Evolutionary conservation across 2,113 vertebrate species (phyloP).

Genomic region (Trochalopteron elliotii): DNA sequence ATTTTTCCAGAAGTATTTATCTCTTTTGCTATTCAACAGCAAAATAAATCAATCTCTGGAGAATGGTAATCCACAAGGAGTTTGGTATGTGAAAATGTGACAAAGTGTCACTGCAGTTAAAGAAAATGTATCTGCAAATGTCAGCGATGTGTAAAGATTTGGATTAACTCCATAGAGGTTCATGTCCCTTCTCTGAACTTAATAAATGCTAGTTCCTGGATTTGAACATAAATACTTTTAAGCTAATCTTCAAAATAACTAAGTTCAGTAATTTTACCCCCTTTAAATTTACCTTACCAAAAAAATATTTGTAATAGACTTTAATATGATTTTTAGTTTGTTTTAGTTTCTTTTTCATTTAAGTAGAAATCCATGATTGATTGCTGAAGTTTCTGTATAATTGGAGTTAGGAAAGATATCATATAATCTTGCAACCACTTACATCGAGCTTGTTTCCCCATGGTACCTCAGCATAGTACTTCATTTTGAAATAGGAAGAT

Average conservation of each 20-base stretch:
- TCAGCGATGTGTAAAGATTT: neutral
- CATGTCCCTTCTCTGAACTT: neutral
- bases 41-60: neutral
- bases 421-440: neutral
- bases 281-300: neutral
- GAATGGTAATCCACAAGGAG: neutral
- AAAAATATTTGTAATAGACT: neutral
- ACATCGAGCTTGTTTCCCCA: neutral
- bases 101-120: neutral
- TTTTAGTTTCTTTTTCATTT: neutral
- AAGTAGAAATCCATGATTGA: neutral
- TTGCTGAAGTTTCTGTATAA: neutral
- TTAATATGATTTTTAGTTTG: neutral
- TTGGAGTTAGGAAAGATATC: neutral
- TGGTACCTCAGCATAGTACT: neutral
- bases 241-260: neutral
- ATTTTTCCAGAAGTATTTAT: neutral
- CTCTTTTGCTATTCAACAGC: neutral
- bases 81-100: neutral
- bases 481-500: neutral
- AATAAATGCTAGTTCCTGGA: neutral
- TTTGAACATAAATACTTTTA: neutral
- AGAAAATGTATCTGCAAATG: neutral
- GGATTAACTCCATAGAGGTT: neutral
- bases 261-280: neutral